phyloP scores from a whole-genome alignment of 2,797 vertebrate species.

The Falco biarmicus region DNA sequence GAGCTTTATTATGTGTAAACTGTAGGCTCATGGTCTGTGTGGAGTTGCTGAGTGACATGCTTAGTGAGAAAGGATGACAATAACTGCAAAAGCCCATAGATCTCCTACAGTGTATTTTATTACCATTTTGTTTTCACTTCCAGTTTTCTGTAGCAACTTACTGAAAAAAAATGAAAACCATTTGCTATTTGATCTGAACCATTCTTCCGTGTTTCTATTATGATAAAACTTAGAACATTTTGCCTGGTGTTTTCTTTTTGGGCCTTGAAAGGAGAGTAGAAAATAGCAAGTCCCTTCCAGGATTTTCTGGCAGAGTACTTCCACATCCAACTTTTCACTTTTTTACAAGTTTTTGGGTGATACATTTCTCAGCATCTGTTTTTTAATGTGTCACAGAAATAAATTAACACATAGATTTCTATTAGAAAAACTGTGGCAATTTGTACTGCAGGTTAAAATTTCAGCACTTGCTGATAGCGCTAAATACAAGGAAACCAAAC shows the following conservation, averaged over 20 bases:
- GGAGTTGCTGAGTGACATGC: neutral
- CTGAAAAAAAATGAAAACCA: neutral
- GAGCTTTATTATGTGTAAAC: neutral
- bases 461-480: neutral
- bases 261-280: neutral
- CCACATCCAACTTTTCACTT: neutral
- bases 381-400: neutral
- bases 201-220: neutral
- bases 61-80: neutral
- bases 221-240: neutral
- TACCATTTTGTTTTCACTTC: neutral
- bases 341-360: neutral
- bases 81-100: neutral
- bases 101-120: neutral
- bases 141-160: neutral
- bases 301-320: neutral
- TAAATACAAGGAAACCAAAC: neutral
- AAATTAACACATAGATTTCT: neutral
- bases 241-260: neutral
- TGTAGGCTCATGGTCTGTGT: fast-evolving
- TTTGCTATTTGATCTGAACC: neutral
- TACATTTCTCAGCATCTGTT: neutral
- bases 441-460: neutral
- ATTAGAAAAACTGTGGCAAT: neutral
- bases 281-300: neutral